These are phyloP conservation scores for Chesias legatella DNA, from an alignment of 2,888 invertebrate genomes.

Conservation along the genomic window DNA sequence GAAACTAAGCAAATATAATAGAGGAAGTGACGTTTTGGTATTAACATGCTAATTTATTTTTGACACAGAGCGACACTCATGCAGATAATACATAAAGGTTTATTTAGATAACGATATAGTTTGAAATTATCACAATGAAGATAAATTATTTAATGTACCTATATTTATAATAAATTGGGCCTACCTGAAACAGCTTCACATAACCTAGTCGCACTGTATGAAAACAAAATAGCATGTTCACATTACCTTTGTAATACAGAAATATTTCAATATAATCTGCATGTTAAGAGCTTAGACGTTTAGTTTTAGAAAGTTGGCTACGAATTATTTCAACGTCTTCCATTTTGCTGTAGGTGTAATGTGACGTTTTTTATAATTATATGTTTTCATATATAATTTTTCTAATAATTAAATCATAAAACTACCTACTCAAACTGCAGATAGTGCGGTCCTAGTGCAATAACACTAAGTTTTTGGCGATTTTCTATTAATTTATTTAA, in stretches of 20 bases:
- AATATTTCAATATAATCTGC: slow-evolving; percentile 32
- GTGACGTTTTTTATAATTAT: slow-evolving; percentile 27
- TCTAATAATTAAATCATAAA: slow-evolving; percentile 31
- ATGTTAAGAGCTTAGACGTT: slow-evolving; percentile 57
- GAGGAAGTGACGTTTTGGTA: slow-evolving; percentile 10
- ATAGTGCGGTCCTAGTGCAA: slow-evolving; percentile 69
- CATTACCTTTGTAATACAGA: slow-evolving; percentile 14
- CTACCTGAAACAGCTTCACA: slow-evolving; percentile 13
- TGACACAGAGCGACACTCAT: slow-evolving; percentile 16
- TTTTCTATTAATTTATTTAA: slow-evolving; percentile 60
- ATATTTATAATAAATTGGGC: slow-evolving; percentile 18
- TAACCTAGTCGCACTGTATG: slow-evolving; percentile 25
- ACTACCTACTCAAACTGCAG: slow-evolving; percentile 52
- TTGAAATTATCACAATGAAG: slow-evolving; percentile 8
- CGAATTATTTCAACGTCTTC: slow-evolving; percentile 79
- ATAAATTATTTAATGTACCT: slow-evolving; percentile 17
- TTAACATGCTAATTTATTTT: slow-evolving; percentile 25
- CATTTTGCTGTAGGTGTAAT: slow-evolving; percentile 54
- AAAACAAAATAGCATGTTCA: slow-evolving; percentile 26
- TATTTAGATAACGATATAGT: neutral
- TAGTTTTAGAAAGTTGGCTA: slow-evolving; percentile 72
- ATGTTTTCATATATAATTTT: slow-evolving; percentile 27
- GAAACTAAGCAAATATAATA: slow-evolving; percentile 16
- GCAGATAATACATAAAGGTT: no score
- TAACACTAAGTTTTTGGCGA: slow-evolving; percentile 61